Percentiles rank a stretch among this genome's conserved stretches.
Conservation (phyloP, 1,140 invertebrate species). For the Laupala kohalensis region DNA sequence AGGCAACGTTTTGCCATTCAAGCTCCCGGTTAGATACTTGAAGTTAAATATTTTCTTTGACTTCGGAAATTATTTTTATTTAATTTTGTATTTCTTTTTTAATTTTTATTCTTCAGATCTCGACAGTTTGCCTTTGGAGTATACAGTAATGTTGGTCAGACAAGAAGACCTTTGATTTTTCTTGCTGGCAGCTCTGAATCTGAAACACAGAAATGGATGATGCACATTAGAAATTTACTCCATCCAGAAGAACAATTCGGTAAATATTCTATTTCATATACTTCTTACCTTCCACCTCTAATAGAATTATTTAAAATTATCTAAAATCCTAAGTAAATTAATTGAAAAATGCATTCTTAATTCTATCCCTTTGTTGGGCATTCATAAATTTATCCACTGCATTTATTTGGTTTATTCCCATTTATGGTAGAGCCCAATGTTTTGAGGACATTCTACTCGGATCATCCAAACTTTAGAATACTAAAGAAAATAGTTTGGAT, state of each 20-base stretch:
- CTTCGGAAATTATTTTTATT: neutral
- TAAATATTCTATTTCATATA: too few species aligned
- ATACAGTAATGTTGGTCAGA: conserved; percentile 26
- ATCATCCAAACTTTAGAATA: too few species aligned
- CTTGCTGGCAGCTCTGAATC: conserved; percentile 35
- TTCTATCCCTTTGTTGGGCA: too few species aligned
- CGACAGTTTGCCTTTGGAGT: conserved; percentile 40
- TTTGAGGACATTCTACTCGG: too few species aligned
- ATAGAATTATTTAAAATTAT: too few species aligned
- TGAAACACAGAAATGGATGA: conserved; percentile 40
- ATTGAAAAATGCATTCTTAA: too few species aligned
- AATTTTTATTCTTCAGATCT: conserved; percentile 20
- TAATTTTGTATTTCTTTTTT: neutral
- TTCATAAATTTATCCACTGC: too few species aligned
- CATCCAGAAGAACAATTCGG: neutral
- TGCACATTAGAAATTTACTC: conserved; percentile 32
- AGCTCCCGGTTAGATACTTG: conserved; percentile 31
- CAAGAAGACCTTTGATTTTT: conserved; percentile 35
- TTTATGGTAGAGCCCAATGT: too few species aligned
- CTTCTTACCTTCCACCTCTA: too few species aligned
- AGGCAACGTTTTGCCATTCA: conserved; percentile 26
- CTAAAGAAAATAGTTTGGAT: too few species aligned
- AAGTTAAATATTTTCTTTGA: conserved; percentile 26
- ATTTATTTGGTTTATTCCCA: too few species aligned
- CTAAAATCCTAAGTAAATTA: too few species aligned